These are phyloP conservation scores for Hydropsyche tenuis DNA, from an alignment of 1,140 invertebrate genomes.

Conservation along the genomic window DNA sequence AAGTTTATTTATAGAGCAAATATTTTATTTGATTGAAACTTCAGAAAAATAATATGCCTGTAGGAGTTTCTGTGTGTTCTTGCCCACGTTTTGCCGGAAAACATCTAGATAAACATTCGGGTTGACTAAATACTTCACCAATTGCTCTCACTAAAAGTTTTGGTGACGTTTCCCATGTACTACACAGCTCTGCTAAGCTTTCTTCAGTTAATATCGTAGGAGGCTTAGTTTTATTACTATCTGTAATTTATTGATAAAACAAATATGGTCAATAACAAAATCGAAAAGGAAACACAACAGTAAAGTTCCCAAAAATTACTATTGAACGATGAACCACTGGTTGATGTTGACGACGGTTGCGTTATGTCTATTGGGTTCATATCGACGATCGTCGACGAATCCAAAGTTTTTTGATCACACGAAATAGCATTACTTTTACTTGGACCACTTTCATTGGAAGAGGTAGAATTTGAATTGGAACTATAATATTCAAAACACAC, in stretches of 20 bases:
- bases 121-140: slow-evolving; percentile 59
- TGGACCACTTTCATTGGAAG: slow-evolving; percentile 30
- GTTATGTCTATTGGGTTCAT: neutral
- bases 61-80: slow-evolving; percentile 50
- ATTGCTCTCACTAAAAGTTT: slow-evolving; percentile 56
- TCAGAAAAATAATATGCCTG: slow-evolving; percentile 27
- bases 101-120: slow-evolving; percentile 64
- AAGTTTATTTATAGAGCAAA: slow-evolving; percentile 31
- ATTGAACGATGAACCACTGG: slow-evolving; percentile 11
- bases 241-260: slow-evolving; percentile 28
- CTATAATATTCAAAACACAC: slow-evolving; percentile 6
- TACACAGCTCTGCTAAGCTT: slow-evolving; percentile 57
- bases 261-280: neutral
- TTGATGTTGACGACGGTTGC: slow-evolving; percentile 19
- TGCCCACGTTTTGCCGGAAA: slow-evolving; percentile 64
- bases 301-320: slow-evolving; percentile 6
- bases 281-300: neutral
- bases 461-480: slow-evolving; percentile 17
- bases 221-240: slow-evolving; percentile 19
- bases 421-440: slow-evolving; percentile 31
- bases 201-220: slow-evolving; percentile 56
- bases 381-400: slow-evolving; percentile 19
- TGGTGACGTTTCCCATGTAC: slow-evolving; percentile 55
- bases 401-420: slow-evolving; percentile 10
- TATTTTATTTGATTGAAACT: neutral